A percentile compares a stretch with the other conserved stretches of the same genome.
phyloP scores from a whole-genome alignment of 2,888 invertebrate species.

The Polyploca ridens region DNA sequence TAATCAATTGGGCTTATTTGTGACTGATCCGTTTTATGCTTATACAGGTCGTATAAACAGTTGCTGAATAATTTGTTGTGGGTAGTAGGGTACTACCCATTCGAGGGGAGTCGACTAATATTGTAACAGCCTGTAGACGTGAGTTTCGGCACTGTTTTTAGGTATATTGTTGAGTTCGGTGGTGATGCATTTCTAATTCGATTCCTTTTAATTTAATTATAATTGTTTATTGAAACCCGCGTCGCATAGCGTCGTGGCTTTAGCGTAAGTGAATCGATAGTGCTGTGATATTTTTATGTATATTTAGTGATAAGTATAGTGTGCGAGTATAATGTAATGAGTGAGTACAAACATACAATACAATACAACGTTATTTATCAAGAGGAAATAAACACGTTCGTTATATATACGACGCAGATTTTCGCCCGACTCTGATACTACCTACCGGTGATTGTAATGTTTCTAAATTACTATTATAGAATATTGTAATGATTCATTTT shows the following conservation, averaged over 20 bases:
- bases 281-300: conserved; percentile 85
- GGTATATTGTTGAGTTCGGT: conserved; percentile 15
- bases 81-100: background rate
- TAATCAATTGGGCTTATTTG: conserved; percentile 5
- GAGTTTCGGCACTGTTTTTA: background rate
- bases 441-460: background rate
- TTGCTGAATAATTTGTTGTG: background rate
- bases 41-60: conserved; percentile 1
- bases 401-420: background rate
- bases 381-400: conserved; percentile 33
- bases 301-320: conserved; percentile 76
- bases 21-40: conserved; percentile 2
- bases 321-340: conserved; percentile 64
- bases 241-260: conserved; percentile 73
- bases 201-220: conserved; percentile 71
- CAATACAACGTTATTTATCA: conserved; percentile 61
- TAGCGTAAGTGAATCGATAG: conserved; percentile 84
- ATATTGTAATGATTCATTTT: background rate
- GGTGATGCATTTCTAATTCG: conserved; percentile 74
- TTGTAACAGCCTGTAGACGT: background rate
- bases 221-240: conserved; percentile 56
- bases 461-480: background rate
- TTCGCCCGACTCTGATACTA: background rate
- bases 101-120: background rate
- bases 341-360: conserved; percentile 70